phyloP scores from a whole-genome alignment of 2,113 vertebrate species.

The Mixornis gularis region DNA sequence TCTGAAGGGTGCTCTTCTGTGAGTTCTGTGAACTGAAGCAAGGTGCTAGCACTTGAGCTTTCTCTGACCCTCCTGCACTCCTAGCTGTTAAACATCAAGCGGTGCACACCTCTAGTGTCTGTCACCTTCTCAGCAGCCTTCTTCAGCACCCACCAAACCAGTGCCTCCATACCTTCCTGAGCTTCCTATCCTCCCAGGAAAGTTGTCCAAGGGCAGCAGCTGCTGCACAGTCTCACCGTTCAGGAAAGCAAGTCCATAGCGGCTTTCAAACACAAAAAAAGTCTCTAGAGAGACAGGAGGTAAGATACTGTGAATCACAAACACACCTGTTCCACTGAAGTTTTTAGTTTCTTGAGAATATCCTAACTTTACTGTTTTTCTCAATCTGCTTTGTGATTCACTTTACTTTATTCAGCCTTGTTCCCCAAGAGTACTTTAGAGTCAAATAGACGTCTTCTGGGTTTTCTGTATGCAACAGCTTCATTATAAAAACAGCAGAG shows the following conservation, averaged over 20 bases:
- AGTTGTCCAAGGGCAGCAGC: background rate
- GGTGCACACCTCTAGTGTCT: background rate
- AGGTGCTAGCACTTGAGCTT: background rate
- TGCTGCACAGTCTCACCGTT: fast-evolving
- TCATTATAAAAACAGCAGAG: background rate
- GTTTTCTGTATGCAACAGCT: background rate
- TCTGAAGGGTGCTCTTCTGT: background rate
- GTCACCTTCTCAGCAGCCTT: background rate
- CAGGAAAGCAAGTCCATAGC: background rate
- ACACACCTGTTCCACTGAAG: background rate
- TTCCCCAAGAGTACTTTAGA: background rate
- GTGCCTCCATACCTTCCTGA: background rate
- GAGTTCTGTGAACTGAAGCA: background rate
- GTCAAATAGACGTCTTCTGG: background rate
- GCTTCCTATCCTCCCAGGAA: background rate
- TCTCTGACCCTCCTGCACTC: background rate
- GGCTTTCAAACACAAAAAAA: background rate
- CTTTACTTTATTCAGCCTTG: background rate
- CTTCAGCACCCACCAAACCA: background rate
- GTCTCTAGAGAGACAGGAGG: background rate
- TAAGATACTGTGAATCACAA: background rate
- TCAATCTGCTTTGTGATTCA: background rate
- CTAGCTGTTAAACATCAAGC: background rate
- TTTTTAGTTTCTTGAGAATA: background rate
- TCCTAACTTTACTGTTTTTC: background rate